Evolutionary conservation across 2,113 vertebrate species (phyloP).

Genomic region (Myrmophylax atrothorax): DNA sequence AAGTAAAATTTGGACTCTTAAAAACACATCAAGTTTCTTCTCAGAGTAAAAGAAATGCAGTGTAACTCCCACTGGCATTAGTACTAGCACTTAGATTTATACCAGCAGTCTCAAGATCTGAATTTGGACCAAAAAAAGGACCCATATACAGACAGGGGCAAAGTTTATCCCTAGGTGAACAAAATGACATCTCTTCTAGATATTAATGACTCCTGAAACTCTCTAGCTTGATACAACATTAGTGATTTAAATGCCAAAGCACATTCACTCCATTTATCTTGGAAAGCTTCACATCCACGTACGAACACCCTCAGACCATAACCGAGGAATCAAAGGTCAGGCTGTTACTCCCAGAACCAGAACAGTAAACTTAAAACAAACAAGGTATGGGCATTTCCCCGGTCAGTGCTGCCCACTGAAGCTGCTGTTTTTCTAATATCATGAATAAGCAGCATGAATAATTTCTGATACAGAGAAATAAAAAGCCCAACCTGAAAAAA

Average conservation of each 20-base stretch:
- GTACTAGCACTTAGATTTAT: neutral
- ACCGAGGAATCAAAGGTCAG: conserved; percentile 70
- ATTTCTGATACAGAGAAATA: neutral
- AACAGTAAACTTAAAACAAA: conserved; percentile 16
- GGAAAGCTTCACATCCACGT: conserved; percentile 52
- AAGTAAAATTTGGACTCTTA: neutral
- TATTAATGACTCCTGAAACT: conserved; percentile 66
- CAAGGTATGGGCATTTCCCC: neutral
- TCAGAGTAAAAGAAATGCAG: neutral
- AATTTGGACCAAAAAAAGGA: neutral
- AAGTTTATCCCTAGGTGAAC: conserved; percentile 11
- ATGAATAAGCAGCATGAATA: neutral
- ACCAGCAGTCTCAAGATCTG: neutral
- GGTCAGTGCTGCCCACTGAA: neutral
- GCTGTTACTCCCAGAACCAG: conserved; percentile 45
- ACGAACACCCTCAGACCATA: conserved; percentile 63
- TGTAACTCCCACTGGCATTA: neutral
- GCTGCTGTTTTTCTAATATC: neutral
- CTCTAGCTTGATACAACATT: conserved; percentile 46
- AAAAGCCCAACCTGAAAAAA: neutral
- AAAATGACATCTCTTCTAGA: conserved; percentile 30
- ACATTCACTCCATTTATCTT: conserved; percentile 63
- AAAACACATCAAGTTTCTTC: neutral
- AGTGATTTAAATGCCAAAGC: conserved; percentile 70
- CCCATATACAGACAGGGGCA: neutral